phyloP scores from a whole-genome alignment of 2,113 vertebrate species.

The Morone chrysops region DNA sequence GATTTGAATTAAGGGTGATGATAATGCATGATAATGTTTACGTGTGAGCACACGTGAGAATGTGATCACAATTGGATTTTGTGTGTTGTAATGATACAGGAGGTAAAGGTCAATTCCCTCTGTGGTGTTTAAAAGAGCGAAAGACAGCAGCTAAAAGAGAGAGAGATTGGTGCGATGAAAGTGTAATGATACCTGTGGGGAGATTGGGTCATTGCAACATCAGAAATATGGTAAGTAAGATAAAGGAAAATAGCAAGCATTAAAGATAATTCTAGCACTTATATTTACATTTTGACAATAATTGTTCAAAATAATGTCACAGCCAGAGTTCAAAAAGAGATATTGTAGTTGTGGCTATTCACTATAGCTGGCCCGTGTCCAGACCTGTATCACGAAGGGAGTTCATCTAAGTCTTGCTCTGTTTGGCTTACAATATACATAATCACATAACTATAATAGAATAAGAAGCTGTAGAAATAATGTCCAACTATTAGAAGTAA shows the following conservation, averaged over 20 bases:
- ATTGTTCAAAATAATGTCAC: neutral
- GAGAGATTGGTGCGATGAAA: slow-evolving; percentile 19
- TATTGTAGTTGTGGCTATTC: neutral
- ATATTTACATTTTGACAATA: neutral
- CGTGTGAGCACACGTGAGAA: neutral
- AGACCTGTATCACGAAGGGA: neutral
- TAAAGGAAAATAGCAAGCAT: neutral
- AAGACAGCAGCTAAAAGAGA: neutral
- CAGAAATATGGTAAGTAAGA: neutral
- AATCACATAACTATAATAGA: neutral
- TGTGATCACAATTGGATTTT: slow-evolving; percentile 31
- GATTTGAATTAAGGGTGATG: slow-evolving; percentile 52
- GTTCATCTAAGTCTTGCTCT: no score
- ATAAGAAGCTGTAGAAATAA: neutral
- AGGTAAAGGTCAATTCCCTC: slow-evolving; percentile 53
- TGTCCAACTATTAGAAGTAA: neutral
- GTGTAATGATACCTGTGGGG: slow-evolving; percentile 23
- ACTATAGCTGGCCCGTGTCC: neutral
- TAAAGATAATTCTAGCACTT: neutral
- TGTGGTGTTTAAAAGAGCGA: slow-evolving; percentile 45
- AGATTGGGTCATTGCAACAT: neutral
- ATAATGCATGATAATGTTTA: slow-evolving; percentile 15
- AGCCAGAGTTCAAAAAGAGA: neutral
- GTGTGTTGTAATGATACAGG: slow-evolving; percentile 49
- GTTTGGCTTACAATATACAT: neutral